Evolutionary conservation across 1,140 invertebrate species (phyloP), one percentile per base, ranked within the genome.

Genomic region (Geopemphigus sp.): DNA sequence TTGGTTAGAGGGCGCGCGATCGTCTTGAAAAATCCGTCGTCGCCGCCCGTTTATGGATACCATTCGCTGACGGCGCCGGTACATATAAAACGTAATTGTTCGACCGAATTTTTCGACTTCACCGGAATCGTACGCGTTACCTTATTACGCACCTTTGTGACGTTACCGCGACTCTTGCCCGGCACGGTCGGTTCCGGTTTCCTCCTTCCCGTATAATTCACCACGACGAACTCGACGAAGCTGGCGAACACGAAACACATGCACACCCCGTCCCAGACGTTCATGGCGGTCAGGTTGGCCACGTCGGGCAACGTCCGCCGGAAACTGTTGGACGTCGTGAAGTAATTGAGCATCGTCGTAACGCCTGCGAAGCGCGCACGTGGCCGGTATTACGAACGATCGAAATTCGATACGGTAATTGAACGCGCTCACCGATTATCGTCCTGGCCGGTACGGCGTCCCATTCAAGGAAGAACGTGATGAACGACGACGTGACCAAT

Each of bases 161-260:
- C 19, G 26, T 8, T 26, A 22, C 66, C 15, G 22, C 1, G 50
- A 17, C 15, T 24, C 4, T 17, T 12, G 10, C 6, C 24, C 12
- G 39, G n/a, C 24, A 10, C 1, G n/a, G 56, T 74, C 11, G 29
- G 22, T 32, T 74, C 32, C 1, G 39, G 15, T n/a, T 19, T 47
- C 84, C 95, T 95, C n/a, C 95, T 90, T 64, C 94, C 94, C 57
- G 96, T 93, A 86, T 96, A 96, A 89, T 97, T 97, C 82, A 96
- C 95, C 85, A 94, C 94, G 22, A 97, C 94, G 86, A 96, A 96
- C 86, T 97, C 95, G 80, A 97, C 89, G 54, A 97, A 89, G 29
- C 94, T 95, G 63, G 94, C 95, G 86, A 96, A 97, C 84, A 96
- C 96, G 89, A 97, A 97, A 86, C 94, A 96, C 95, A 96, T 96